These are phyloP conservation scores for Plodia interpunctella DNA, from an alignment of 1,140 invertebrate genomes.

Conservation along the genomic window DNA sequence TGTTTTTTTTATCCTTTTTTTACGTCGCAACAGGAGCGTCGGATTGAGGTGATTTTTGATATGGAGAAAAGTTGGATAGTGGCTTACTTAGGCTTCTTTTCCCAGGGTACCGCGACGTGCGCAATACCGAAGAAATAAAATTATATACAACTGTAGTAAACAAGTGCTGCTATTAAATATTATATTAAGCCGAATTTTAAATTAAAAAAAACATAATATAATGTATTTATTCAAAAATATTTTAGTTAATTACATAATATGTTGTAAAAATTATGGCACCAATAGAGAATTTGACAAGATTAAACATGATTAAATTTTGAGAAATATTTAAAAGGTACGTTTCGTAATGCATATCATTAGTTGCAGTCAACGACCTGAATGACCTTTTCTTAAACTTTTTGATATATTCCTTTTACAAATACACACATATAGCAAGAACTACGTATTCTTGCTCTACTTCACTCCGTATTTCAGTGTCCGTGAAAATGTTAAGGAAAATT, in stretches of 20 bases:
- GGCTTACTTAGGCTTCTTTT: no score
- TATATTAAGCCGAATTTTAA: not conserved
- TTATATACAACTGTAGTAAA: no score
- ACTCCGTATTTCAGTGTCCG: no score
- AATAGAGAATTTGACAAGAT: not conserved
- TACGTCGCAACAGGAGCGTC: no score
- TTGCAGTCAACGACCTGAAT: not conserved
- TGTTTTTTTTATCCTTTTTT: no score
- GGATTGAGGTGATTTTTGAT: no score
- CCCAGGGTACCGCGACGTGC: no score
- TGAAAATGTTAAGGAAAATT: no score
- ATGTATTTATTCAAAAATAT: not conserved
- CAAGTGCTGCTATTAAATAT: no score
- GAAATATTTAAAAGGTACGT: not conserved
- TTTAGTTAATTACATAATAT: not conserved
- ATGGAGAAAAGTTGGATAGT: no score
- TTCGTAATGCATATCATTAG: not conserved
- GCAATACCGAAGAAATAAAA: no score
- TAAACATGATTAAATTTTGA: not conserved
- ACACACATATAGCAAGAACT: not conserved
- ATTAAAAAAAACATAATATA: not conserved
- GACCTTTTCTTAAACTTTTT: not conserved
- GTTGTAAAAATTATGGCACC: not conserved
- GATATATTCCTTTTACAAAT: slow-evolving; percentile 6
- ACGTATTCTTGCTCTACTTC: no score